Evolutionary conservation across 2,888 invertebrate genomes (phyloP), one percentile per base, ranked within the genome.

Genomic region (Cheilosia grossa): DNA sequence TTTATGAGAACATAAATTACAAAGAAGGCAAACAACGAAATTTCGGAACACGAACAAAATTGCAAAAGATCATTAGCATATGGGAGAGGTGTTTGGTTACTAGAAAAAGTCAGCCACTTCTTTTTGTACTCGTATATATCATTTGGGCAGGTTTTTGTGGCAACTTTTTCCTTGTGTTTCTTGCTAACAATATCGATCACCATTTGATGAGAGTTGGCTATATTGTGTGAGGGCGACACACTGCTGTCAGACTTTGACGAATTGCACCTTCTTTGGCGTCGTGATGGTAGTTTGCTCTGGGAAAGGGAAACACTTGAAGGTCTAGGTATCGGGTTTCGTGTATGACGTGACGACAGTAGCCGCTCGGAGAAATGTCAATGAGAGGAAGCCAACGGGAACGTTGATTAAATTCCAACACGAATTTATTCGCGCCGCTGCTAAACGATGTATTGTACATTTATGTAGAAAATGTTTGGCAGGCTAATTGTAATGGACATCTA

Each of bases 231-330:
- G 53, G 70, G 74, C 56, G 83, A 74, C 74, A 69, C 42, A 83
- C 74, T 79, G 83, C 74, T 83, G 83, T 79, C 83, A 83, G 79
- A 74, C 59, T 70, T 83, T 83, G 83, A 83, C 75, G 74, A 74
- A 83, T 83, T 83, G 83, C 83, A 83, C 83, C 79, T 74, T 58
- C 37, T 13, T 37, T 37, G 13, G 37, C 37, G 37, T 37, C n/a
- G 42, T 64, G 47, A 40, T 53, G 63, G 70, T 47, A 37, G 15
- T 30, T 66, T 17, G 10, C 58, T 66, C 27, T 58, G 51, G 30
- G 75, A 44, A 59, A 30, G 27, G 24, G 21, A 40, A 44, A 58
- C 58, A 67, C 33, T 53, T 75, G 15, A 49, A 7, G 40, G 54
- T 9, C 15, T 10, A 56, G 13, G 51, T 78, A 64, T 61, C 42